Evolutionary conservation across 2,113 vertebrate genomes (phyloP), one percentile per base, ranked within the genome.

Genomic region (Puffinus mauretanicus): DNA sequence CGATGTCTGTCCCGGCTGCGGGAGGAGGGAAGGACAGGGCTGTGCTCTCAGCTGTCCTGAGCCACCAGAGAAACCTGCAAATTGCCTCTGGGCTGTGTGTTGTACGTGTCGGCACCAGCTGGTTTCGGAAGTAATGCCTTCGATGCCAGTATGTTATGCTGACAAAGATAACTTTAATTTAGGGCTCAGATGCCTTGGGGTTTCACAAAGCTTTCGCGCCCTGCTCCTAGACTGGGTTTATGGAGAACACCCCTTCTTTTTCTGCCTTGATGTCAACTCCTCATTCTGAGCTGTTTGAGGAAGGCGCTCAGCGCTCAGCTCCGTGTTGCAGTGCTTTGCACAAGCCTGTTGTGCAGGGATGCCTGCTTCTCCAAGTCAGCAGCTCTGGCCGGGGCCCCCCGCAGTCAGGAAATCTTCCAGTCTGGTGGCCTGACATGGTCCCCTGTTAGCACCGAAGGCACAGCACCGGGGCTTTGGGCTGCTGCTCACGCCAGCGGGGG

Each of bases 311-410:
- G 24, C 25, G 3, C 47, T 47, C 34, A 17, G 76, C 64, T 47
- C 66, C 0, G 0, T 4, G 30, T 1, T 27, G 25, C 47, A 24
- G 55, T 3, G 9, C 55, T 47, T 34, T 3, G 4, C 51, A 55
- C n/a, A 10, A 66, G 16, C 30, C 42, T 16, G 0, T 5, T 6
- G 36, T 38, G 3, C 49, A 10, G 25, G 11, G 38, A 3, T 22
- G 13, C 19, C 30, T 17, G 11, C 44, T 32, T 14, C 51, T 58
- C 29, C 7, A 8, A 27, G 2, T 10, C 17, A 3, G 7, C 55
- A 11, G 32, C 22, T 64, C 20, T 29, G 51, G 29, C 29, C 8
- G 6, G 36, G 51, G 29, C 32, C 10, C 21, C 16, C 20, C 11
- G 49, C 18, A 29, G 6, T 11, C 22, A 13, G 73, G 51, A 38